phyloP scores from a whole-genome alignment of 2,113 vertebrate species.

The Pelobates fuscus region DNA sequence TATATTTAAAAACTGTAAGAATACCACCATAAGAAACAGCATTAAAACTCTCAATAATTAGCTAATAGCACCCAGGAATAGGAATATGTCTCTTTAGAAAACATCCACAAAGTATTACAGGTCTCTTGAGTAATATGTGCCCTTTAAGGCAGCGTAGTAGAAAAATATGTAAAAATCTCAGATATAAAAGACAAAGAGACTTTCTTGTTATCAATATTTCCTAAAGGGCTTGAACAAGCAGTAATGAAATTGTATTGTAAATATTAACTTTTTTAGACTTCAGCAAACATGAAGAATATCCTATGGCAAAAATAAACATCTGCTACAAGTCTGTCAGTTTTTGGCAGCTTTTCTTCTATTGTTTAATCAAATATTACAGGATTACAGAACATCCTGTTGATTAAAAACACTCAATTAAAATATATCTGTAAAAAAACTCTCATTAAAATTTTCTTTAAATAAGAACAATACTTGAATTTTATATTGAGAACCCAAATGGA shows the following conservation, averaged over 20 bases:
- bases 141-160: background rate
- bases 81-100: too few relatives aligned
- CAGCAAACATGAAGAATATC: constrained; percentile 33
- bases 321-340: constrained; percentile 32
- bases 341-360: constrained; percentile 33
- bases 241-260: constrained; percentile 16
- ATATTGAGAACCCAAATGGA: background rate
- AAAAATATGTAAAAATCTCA: background rate
- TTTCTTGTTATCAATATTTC: constrained; percentile 13
- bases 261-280: constrained; percentile 34
- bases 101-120: too few relatives aligned
- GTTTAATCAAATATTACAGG: constrained; percentile 44
- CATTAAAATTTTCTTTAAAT: background rate
- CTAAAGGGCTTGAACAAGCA: constrained; percentile 3
- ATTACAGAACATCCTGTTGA: constrained; percentile 40
- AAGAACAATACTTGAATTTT: background rate
- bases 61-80: too few relatives aligned
- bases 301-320: constrained; percentile 46
- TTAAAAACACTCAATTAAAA: constrained; percentile 38
- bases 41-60: too few relatives aligned
- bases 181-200: background rate
- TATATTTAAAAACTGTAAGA: too few relatives aligned
- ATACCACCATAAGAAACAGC: too few relatives aligned
- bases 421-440: constrained; percentile 25
- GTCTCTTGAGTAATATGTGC: background rate